Evolutionary conservation across 1,140 invertebrate genomes (phyloP).

Genomic region (Drosophila sproati): DNA sequence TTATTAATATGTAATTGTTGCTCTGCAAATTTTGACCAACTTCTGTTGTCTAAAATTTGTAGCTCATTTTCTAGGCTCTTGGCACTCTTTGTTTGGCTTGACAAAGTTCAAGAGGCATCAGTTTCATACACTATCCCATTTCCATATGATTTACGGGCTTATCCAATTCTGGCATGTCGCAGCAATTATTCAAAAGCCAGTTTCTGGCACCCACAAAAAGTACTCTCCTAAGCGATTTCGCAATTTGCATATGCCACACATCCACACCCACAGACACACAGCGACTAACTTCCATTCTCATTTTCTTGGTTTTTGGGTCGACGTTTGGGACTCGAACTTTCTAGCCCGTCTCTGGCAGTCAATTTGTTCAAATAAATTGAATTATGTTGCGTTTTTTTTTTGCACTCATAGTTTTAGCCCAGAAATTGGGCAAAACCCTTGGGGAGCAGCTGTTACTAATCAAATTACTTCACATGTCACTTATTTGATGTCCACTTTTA

Average conservation of each 20-base stretch:
- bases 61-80: slow-evolving; percentile 1
- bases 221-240: slow-evolving; percentile 71
- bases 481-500: slow-evolving; percentile 52
- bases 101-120: slow-evolving; percentile 1
- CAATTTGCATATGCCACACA: slow-evolving; percentile 72
- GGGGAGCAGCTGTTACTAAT: slow-evolving; percentile 43
- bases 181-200: slow-evolving; percentile 68
- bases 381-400: slow-evolving; percentile 61
- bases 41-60: slow-evolving; percentile 4
- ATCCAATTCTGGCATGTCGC: slow-evolving; percentile 34
- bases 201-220: slow-evolving; percentile 54
- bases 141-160: slow-evolving; percentile 51
- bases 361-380: slow-evolving; percentile 81
- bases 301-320: slow-evolving; percentile 31
- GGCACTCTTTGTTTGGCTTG: not conserved
- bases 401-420: slow-evolving; percentile 35
- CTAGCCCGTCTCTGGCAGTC: slow-evolving; percentile 61
- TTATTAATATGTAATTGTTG: slow-evolving; percentile 8
- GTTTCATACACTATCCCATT: slow-evolving; percentile 26
- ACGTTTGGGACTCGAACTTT: slow-evolving; percentile 45
- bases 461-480: slow-evolving; percentile 58
- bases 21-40: not conserved
- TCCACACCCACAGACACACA: not conserved
- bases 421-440: slow-evolving; percentile 47
- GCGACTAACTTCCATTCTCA: slow-evolving; percentile 9